Evolutionary conservation across 2,113 vertebrate species (phyloP), one percentile per base, ranked within the genome.

Genomic region (Zapornia atra): DNA sequence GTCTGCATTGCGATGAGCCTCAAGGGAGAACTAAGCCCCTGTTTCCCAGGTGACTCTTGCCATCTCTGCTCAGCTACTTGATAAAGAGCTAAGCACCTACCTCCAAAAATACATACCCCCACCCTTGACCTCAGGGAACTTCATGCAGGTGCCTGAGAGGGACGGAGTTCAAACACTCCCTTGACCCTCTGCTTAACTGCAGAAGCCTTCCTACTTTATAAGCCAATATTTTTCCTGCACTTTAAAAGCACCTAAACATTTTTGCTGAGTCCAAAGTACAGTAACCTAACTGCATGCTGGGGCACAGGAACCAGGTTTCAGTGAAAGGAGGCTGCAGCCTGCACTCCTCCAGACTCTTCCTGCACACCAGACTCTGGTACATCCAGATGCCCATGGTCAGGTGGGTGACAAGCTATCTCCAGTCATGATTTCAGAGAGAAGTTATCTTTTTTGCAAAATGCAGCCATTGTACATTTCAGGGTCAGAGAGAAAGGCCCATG

Each of bases 341-440:
- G 36, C 15, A 14, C 13, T n/a, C 11, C 40, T 15, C 15, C 18
- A 80, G 21, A 15, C 44, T 20, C 19, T 11, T 15, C 28, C 14
- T 0, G 1, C 42, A 66, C 28, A 66, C 13, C 3, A 6, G 5
- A 25, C 6, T 13, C 40, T 7, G 9, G 29, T 2, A 1, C 28
- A 19, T 15, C 11, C 34, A 79, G 56, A 68, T 33, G 16, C 24
- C 26, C 65, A 5, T 28, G 18, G 22, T 50, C 48, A 80, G 51
- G 63, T 77, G 63, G 28, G 44, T 66, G 51, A 81, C 42, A 53
- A 11, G 17, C 26, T 54, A 68, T 21, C 56, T 88, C 60, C 28
- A 51, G 11, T 63, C 12, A 28, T 28, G 17, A 73, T 22, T 19
- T 61, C 0, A 2, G 54, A 85, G 79, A 54, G 16, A 57, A 86